A percentile compares a stretch with the other conserved stretches of the same genome.
Evolutionary conservation across 2,888 invertebrate genomes (phyloP).

Genomic region (Nomada hirtipes): DNA sequence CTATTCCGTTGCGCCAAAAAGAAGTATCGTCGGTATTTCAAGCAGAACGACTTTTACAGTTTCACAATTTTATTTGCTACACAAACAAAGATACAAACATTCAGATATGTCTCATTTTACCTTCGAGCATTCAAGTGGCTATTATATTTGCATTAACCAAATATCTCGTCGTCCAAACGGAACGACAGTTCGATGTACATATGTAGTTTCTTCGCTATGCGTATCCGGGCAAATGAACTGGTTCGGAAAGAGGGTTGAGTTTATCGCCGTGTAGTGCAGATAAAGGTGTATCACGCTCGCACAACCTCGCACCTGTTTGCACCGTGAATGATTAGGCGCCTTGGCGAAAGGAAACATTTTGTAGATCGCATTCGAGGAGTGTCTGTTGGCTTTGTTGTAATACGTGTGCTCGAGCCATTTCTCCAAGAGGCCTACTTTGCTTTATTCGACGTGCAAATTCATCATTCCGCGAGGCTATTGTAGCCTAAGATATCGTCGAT

Average conservation of each 20-base stretch:
- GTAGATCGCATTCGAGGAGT: slow-evolving; percentile 19
- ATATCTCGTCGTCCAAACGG: too few species aligned
- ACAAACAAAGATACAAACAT: too few species aligned
- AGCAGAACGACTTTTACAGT: too few species aligned
- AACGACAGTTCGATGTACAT: too few species aligned
- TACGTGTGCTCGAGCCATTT: slow-evolving; percentile 40
- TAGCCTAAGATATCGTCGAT: slow-evolving; percentile 19
- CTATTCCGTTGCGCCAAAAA: too few species aligned
- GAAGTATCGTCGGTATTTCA: too few species aligned
- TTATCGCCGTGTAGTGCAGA: slow-evolving; percentile 61
- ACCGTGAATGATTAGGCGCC: slow-evolving; percentile 52
- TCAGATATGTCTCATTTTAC: too few species aligned
- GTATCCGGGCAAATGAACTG: slow-evolving; percentile 60
- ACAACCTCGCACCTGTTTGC: slow-evolving; percentile 71
- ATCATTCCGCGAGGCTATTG: slow-evolving; percentile 48
- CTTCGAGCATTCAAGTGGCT: too few species aligned
- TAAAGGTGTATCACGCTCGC: slow-evolving; percentile 59
- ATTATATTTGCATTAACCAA: too few species aligned
- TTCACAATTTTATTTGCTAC: too few species aligned
- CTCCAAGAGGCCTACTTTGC: slow-evolving; percentile 40
- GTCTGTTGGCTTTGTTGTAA: slow-evolving; percentile 59
- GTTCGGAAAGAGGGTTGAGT: slow-evolving; percentile 66
- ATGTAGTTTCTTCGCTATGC: background rate
- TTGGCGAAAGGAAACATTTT: slow-evolving; percentile 55
- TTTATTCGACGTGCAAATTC: slow-evolving; percentile 41